Conservation (phyloP, 2,797 vertebrate genomes). For the Acrossocheilus wenchowensis region DNA sequence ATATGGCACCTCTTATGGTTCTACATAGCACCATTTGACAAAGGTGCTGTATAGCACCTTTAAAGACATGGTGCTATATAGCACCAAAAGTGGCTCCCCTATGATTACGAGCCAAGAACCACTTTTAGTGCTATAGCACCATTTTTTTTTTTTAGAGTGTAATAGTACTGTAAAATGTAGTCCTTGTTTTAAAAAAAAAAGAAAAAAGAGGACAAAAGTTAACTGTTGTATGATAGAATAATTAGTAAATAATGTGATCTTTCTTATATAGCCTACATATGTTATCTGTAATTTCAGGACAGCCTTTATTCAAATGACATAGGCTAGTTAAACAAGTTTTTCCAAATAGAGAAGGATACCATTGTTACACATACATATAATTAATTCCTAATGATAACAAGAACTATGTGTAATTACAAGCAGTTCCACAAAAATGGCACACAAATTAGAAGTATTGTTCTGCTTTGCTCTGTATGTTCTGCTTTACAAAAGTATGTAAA, state of each 20-base stretch:
- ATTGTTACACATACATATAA: neutral
- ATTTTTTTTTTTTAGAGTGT: too few species aligned
- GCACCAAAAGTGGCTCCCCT: too few species aligned
- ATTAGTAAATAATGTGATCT: neutral
- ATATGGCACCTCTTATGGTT: too few species aligned
- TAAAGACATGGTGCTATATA: too few species aligned
- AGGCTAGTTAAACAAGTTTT: neutral
- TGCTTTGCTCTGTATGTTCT: neutral
- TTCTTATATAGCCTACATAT: neutral
- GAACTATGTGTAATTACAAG: neutral
- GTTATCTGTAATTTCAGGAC: neutral
- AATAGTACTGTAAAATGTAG: neutral
- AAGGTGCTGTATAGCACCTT: too few species aligned
- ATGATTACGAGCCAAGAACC: too few species aligned
- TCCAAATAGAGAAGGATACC: neutral
- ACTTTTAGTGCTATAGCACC: too few species aligned
- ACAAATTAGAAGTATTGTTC: neutral
- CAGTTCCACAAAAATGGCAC: neutral
- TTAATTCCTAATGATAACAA: neutral
- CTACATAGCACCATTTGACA: too few species aligned
- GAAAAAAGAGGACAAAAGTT: neutral
- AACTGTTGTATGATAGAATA: neutral
- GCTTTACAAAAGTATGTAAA: neutral
- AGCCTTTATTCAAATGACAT: neutral
- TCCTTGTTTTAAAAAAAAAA: neutral